These are phyloP conservation scores for Tetanocera ferruginea DNA, from an alignment of 2,888 invertebrate species.

Conservation along the genomic window DNA sequence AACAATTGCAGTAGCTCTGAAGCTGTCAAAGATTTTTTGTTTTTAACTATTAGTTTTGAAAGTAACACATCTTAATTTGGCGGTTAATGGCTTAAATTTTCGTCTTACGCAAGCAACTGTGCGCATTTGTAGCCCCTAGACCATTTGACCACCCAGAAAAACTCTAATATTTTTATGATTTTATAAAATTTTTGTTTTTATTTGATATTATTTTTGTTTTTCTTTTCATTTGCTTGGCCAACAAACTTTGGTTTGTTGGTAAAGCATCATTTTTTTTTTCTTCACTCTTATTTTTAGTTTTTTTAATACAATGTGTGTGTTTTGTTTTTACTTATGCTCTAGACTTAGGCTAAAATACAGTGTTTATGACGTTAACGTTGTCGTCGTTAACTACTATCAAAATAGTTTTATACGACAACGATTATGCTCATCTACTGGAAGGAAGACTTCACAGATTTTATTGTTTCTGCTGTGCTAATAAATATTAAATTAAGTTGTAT, in stretches of 20 bases:
- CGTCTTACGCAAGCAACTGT: too few species aligned
- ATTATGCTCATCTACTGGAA: conserved; percentile 39
- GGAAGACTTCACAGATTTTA: conserved; percentile 63
- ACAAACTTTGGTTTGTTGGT: conserved; percentile 39
- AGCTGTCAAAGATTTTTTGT: too few species aligned
- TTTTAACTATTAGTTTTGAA: too few species aligned
- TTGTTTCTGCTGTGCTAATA: conserved; percentile 49
- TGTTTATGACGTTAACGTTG: not conserved
- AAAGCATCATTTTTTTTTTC: conserved; percentile 46
- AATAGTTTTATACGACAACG: not conserved
- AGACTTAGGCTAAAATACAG: conserved; percentile 8
- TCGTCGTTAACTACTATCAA: not conserved
- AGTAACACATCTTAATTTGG: too few species aligned
- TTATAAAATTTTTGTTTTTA: not conserved
- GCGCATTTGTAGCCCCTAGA: too few species aligned
- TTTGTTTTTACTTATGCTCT: not conserved
- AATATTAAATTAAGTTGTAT: not conserved
- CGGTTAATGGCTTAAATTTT: too few species aligned
- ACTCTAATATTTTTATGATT: not conserved
- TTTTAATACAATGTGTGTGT: conserved; percentile 46
- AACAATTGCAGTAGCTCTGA: too few species aligned
- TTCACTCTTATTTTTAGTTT: conserved; percentile 56
- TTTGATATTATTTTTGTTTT: not conserved
- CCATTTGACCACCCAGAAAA: too few species aligned
- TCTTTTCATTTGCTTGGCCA: not conserved